phyloP scores from a whole-genome alignment of 2,113 vertebrate genomes.

The Isurus oxyrinchus region DNA sequence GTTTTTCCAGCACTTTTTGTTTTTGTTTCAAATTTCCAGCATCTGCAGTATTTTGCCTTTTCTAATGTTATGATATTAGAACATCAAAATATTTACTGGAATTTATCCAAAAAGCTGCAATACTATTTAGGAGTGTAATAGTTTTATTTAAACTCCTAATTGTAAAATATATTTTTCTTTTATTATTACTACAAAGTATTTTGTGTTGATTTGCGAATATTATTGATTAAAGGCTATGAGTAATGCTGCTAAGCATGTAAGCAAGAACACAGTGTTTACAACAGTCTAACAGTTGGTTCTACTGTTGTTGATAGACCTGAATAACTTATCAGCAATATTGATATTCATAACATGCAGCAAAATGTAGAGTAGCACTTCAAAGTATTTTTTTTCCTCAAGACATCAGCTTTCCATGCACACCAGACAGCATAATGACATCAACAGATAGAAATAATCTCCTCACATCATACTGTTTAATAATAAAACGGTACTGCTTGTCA shows the following conservation, averaged over 20 bases:
- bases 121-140: background rate
- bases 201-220: background rate
- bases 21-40: too few species aligned
- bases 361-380: background rate
- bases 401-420: background rate
- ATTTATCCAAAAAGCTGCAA: background rate
- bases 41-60: too few species aligned
- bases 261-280: background rate
- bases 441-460: constrained; percentile 15
- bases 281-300: constrained; percentile 10
- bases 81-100: background rate
- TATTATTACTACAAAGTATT: background rate
- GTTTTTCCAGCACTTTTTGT: too few species aligned
- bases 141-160: background rate
- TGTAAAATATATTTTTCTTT: background rate
- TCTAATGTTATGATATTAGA: background rate
- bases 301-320: constrained; percentile 2
- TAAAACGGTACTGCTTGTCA: constrained; percentile 18
- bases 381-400: background rate
- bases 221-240: constrained; percentile 14
- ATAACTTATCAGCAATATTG: background rate
- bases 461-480: constrained; percentile 23
- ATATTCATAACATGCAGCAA: background rate
- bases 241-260: background rate
- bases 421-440: constrained; percentile 7